Base-by-base conservation (phyloP, 2,888 invertebrate genomes). In the Tethea ocularis region DNA sequence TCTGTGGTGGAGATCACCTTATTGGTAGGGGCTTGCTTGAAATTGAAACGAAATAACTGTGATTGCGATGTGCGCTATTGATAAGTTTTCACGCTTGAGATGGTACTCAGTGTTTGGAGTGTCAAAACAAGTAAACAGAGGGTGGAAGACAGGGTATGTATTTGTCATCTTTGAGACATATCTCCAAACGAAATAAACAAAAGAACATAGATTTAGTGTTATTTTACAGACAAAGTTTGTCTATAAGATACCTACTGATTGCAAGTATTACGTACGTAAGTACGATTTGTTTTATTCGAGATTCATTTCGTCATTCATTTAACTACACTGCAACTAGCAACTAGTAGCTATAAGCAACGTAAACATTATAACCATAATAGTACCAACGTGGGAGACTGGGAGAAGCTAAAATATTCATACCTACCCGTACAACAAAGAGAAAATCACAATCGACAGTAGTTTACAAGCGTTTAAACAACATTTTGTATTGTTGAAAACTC, bases 1-100 rank as follows among this genome's bases (percentile, higher is more conserved):
- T 64, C 17, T 46, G 46, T 20, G 20, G 46, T 46, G 46, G 58
- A 66, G 69, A 69, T 69, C 69, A 66, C 63, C 58, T 67, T 69
- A 67, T 67, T 64, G 72, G 67, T 64, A 56, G 54, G 54, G 36
- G 24, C 13, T 4, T 15, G 24, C 13, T 4, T 15, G 57, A 62
- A 60, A 54, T 60, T 52, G 17, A 51, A 56, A 62, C 51, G 63
- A 52, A 29, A 59, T 62, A 54, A 58, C 59, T 60, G 62, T 56
- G 63, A 59, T 54, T 22, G 33, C 11, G 33, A 33, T 20, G 46
- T 46, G 46, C 1, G 46, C 46, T 20, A 46, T 46, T 46, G 46
- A 46, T 46, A 46, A 46, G 46, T 15, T 46, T 46, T 46, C 46
- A 46, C 46, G 20, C 46, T 46, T 46, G 20, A 20, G 7, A 15